Base-by-base conservation (phyloP, 1,140 invertebrate genomes). In the Physella acuta region DNA sequence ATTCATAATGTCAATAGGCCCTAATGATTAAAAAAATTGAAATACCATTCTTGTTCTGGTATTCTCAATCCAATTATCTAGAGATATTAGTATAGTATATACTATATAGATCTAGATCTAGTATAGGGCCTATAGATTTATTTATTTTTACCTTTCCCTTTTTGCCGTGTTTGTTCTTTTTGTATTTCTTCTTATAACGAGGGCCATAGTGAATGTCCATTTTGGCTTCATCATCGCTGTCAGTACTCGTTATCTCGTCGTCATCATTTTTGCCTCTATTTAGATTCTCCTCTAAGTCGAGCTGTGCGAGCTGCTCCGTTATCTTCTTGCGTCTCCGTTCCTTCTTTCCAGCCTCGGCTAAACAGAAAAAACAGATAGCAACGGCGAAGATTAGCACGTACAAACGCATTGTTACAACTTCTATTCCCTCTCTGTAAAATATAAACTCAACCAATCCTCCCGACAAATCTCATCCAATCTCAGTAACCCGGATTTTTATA, bases 341-440 rank as follows among this genome's bases (percentile, higher is more conserved):
- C 20, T 44, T 66, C 30, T 76, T 63, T 39, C 75, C 74, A 44
- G 77, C 73, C 56, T 79, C 79, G 30, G 39, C 20, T 44, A 44
- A 44, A 44, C 39, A 44, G 39, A 44, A 8, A n/a, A n/a, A n/a
- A n/a, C n/a, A n/a, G 20, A 44, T 44, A 44, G 20, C 39, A 44
- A 44, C 39, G 8, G 20, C 8, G 8, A 44, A 44, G 39, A 44
- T 44, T 11, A 44, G 39, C 39, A 44, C 8, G 20, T 44, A 44
- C 20, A 44, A 44, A 44, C 39, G 39, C 39, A 44, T 44, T 44
- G n/a, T n/a, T n/a, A n/a, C n/a, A n/a, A n/a, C n/a, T n/a, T n/a
- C n/a, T n/a, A n/a, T n/a, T n/a, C n/a, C n/a, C n/a, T n/a, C n/a
- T n/a, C n/a, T n/a, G n/a, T n/a, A n/a, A n/a, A n/a, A n/a, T n/a